Evolutionary conservation across 2,113 vertebrate genomes (phyloP).

Genomic region (Chlorodrepanis virens): DNA sequence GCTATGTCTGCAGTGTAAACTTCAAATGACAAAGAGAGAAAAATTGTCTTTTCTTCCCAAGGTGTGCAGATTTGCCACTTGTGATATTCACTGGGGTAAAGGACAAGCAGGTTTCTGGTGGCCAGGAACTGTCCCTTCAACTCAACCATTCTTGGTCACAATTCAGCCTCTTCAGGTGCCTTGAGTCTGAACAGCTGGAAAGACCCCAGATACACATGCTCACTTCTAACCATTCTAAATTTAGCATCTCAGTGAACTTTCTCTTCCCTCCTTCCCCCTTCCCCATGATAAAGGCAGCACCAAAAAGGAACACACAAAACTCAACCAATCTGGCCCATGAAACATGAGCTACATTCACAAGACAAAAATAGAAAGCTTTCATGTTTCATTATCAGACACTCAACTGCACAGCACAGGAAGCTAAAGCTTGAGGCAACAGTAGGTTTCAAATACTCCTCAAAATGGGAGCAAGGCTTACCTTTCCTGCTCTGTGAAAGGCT

Average conservation of each 20-base stretch:
- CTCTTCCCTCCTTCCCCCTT: background rate
- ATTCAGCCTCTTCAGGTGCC: background rate
- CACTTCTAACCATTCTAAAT: background rate
- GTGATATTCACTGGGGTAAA: background rate
- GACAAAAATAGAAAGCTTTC: constrained; percentile 64
- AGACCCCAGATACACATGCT: background rate
- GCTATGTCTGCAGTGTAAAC: background rate
- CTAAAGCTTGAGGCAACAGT: constrained; percentile 39
- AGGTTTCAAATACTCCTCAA: constrained; percentile 26
- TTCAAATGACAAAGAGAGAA: background rate
- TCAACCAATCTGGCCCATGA: constrained; percentile 11
- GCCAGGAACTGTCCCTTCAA: background rate
- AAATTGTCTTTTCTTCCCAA: background rate
- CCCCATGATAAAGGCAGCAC: background rate
- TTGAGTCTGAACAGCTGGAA: background rate
- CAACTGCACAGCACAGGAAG: background rate
- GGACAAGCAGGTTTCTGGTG: background rate
- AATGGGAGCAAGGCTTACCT: background rate
- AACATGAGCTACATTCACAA: constrained; percentile 27
- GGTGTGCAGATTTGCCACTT: background rate
- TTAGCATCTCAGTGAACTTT: background rate
- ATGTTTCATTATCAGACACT: constrained; percentile 49
- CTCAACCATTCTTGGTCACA: background rate
- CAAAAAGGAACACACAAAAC: constrained; percentile 16
- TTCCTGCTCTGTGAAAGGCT: background rate